phyloP scores from a whole-genome alignment of 2,797 vertebrate genomes.

The Ceryle rudis region DNA sequence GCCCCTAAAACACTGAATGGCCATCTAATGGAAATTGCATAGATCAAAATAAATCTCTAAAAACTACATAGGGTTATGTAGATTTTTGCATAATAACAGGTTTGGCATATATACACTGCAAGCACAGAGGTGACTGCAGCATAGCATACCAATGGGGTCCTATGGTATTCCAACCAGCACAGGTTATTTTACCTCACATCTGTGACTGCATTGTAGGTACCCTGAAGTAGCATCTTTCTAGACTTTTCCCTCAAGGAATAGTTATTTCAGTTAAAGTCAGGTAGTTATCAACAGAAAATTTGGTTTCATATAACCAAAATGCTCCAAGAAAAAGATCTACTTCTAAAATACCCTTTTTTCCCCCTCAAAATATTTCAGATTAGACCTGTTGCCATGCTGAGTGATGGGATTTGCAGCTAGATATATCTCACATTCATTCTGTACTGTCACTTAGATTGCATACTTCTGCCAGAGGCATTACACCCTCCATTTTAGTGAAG shows the following conservation, averaged over 20 bases:
- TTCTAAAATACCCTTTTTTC: background rate
- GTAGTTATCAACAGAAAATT: background rate
- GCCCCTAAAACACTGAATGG: background rate
- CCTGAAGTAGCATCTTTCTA: background rate
- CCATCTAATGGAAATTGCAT: background rate
- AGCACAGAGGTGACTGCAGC: background rate
- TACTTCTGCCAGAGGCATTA: background rate
- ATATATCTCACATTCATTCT: background rate
- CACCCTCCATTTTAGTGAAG: background rate
- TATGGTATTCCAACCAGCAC: background rate
- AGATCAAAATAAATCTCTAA: background rate
- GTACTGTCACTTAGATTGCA: background rate
- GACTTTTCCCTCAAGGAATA: background rate
- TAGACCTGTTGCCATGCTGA: background rate
- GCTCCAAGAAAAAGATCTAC: background rate
- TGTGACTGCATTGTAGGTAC: background rate
- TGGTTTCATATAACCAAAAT: background rate
- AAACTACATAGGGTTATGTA: background rate
- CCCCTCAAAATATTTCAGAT: background rate
- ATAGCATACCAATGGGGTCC: background rate
- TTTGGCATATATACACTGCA: background rate
- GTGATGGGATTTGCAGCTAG: background rate
- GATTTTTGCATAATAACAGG: background rate
- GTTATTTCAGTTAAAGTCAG: background rate
- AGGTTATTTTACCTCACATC: background rate